Base-by-base conservation (phyloP, 2,888 invertebrate species). In the Melinopterus prodromus region DNA sequence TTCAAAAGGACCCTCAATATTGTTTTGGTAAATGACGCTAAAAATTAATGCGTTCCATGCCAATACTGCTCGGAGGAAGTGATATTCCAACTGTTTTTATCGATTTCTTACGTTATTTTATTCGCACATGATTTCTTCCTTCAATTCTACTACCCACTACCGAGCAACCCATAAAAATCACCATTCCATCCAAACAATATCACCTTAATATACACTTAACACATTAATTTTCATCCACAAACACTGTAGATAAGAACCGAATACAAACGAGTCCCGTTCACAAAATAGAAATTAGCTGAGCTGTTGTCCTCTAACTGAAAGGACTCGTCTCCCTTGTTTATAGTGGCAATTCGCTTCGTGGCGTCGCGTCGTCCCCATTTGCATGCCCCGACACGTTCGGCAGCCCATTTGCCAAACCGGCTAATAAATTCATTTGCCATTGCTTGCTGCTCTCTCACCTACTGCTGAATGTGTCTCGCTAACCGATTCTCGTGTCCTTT, bases 331-430 rank as follows among this genome's bases (percentile, higher is more conserved):
- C 53, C 53, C 53, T 53, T 7, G 53, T 53, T 53, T 53, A 53
- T 53, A 6, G 53, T 9, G 12, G 53, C 53, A 53, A 53, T 53
- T 53, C 53, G 9, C 53, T 7, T 53, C 53, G 53, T 53, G 53
- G 37, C 36, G n/a, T 9, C 74, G 74, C 74, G 74, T 2, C 7
- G 35, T n/a, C 71, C 71, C 1, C 7, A 71, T 71, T 71, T 71
- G 16, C 16, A 71, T 15, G 71, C 26, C 71, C 15, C 71, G 15
- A 16, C 26, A 71, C 71, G 74, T 26, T 53, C 53, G 37, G n/a
- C n/a, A n/a, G 37, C 71, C n/a, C 37, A 37, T 74, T 74, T 74
- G 74, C 37, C n/a, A n/a, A 74, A 74, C 71, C 74, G 35, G 74
- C 37, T 74, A 36, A 53, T 53, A 53, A 53, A 53, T 53, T 9